Evolutionary conservation across 2,113 vertebrate species (phyloP).

Genomic region (Lota lota): DNA sequence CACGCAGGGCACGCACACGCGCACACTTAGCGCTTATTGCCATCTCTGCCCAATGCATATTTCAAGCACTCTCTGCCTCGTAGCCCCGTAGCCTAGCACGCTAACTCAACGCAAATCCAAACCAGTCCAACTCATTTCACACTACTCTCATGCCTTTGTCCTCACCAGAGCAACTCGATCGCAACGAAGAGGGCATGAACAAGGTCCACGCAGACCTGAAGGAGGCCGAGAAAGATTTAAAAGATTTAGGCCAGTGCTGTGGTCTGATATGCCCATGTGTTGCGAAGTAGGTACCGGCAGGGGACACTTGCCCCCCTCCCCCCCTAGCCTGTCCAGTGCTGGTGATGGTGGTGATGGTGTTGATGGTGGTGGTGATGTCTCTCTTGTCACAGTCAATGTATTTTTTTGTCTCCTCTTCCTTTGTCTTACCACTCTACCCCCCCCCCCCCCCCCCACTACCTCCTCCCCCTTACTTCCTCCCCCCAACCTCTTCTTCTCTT

Average conservation of each 20-base stretch:
- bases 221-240: conserved; percentile 99
- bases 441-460: conserved; percentile 70
- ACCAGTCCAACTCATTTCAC: conserved; percentile 87
- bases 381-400: conserved; percentile 98
- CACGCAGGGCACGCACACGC: not conserved
- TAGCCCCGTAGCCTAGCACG: conserved; percentile 39
- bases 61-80: conserved; percentile 21
- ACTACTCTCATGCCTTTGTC: conserved; percentile 95
- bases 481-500: conserved; percentile 77
- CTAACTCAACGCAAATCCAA: conserved; percentile 54
- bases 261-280: conserved; percentile 98
- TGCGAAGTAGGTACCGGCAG: conserved; percentile 94
- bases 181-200: conserved; percentile 98
- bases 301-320: conserved; percentile 73
- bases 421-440: conserved; percentile 84
- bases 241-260: conserved; percentile 99
- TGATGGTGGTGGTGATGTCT: conserved; percentile 64
- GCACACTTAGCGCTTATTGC: conserved; percentile 17
- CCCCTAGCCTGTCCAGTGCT: conserved; percentile 83
- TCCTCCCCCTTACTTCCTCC: conserved; percentile 78
- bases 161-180: conserved; percentile 99
- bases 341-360: conserved; percentile 81
- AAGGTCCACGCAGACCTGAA: conserved; percentile 99
- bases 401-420: conserved; percentile 92
- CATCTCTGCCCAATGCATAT: conserved; percentile 45